These are phyloP conservation scores for Agriopis aurantiaria DNA, from an alignment of 2,888 invertebrate genomes.

Conservation along the genomic window DNA sequence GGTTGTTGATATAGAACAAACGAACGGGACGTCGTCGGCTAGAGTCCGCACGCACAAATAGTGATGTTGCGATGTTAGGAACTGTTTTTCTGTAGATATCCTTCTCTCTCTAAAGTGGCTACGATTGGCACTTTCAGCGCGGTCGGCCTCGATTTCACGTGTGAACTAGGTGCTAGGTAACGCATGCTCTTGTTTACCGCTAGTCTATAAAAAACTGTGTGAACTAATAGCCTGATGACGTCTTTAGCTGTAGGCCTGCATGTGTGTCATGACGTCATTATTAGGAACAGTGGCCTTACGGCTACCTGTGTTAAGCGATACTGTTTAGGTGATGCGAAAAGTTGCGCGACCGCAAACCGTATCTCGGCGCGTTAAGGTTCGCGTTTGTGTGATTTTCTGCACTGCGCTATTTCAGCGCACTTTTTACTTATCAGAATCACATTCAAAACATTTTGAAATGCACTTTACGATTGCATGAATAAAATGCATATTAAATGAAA, in stretches of 20 bases:
- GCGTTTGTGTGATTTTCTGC: too few relatives aligned
- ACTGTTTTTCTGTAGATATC: neutral
- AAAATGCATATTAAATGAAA: conserved; percentile 25
- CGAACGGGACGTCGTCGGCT: too few relatives aligned
- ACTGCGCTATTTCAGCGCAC: too few relatives aligned
- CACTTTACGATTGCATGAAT: neutral
- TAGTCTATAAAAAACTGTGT: conserved; percentile 5
- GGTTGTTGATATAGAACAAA: too few relatives aligned
- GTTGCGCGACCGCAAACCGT: too few relatives aligned
- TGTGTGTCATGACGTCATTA: conserved; percentile 21
- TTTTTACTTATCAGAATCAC: conserved; percentile 11
- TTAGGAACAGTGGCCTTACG: neutral
- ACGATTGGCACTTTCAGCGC: conserved; percentile 35
- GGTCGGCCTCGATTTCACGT: conserved; percentile 29
- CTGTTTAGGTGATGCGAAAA: too few relatives aligned
- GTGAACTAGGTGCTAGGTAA: conserved; percentile 19
- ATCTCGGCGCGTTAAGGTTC: too few relatives aligned
- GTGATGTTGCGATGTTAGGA: neutral
- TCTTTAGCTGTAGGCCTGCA: neutral
- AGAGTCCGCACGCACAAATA: neutral
- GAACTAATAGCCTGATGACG: conserved; percentile 20
- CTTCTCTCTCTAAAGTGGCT: conserved; percentile 30
- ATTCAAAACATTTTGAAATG: neutral
- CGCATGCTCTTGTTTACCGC: conserved; percentile 11
- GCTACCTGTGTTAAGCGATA: too few relatives aligned